Base-by-base conservation (phyloP, 2,888 invertebrate genomes). In the Drosophila maculinotata region DNA sequence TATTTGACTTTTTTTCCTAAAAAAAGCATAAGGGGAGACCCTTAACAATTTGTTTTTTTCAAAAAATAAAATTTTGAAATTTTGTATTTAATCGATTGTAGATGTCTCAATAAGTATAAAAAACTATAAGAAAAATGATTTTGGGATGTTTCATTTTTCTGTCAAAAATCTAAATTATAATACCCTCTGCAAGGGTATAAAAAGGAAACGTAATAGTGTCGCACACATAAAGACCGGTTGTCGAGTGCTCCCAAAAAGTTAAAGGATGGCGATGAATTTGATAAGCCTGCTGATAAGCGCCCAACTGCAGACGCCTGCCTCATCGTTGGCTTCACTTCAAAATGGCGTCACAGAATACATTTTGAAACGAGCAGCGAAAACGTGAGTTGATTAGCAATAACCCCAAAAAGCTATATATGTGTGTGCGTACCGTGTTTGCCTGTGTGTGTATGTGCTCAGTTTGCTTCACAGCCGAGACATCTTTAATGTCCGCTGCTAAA, bases 321-420 rank as follows among this genome's bases (percentile, higher is more conserved):
- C 26, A 54, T 53, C 60, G 38, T 54, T 64, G 35, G 53, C 59
- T 63, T 80, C 66, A 72, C 60, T 80, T 80, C 84, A 86, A 86
- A 88, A 83, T 88, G 84, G 84, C 87, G 81, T 86, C 84, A 73
- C 72, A 86, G 81, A 86, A 86, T 80, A 88, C 84, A 88, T 84
- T 83, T 86, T 86, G 64, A 72, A 83, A 83, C 87, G 83, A 83
- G 88, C 88, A 86, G 87, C 69, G 84, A 84, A 88, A 76, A 84
- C 83, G 83, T 84, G 83, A 88, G 83, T 88, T 88, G 83, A 88
- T 84, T 84, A 84, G 70, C 84, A 84, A 84, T 85, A 72, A 54
- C 69, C 69, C 63, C 56, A 48, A 35, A 17, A 39, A 44, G 49
- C 63, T 58, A 39, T 71, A 26, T 33, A 41, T 26, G 36, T 28